Percentiles rank a stretch among this genome's conserved stretches.
Conservation (phyloP, 2,113 vertebrate species). For the Isurus oxyrinchus region DNA sequence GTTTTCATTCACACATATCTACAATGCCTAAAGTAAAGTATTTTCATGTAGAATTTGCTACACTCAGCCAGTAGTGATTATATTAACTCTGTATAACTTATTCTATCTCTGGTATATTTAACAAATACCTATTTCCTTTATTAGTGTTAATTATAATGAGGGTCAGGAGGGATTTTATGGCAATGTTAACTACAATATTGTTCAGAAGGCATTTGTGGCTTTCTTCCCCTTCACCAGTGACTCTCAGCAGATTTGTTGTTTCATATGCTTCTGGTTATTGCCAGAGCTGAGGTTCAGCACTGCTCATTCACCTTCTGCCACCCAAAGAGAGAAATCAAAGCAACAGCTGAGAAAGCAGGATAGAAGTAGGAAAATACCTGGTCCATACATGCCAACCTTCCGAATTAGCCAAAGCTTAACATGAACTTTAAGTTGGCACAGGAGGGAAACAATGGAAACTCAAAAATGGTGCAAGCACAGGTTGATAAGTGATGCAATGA, state of each 20-base stretch:
- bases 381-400: neutral
- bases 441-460: neutral
- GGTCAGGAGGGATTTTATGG: neutral
- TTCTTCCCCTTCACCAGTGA: neutral
- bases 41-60: neutral
- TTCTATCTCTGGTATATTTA: neutral
- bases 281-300: neutral
- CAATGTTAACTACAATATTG: neutral
- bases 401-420: neutral
- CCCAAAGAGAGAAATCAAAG: neutral
- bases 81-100: neutral
- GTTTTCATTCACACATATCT: conserved; percentile 15
- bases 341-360: neutral
- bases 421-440: neutral
- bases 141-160: neutral
- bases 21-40: neutral
- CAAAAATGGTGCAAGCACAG: neutral
- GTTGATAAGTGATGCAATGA: neutral
- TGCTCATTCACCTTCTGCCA: neutral
- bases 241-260: neutral
- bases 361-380: neutral
- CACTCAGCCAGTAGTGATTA: neutral
- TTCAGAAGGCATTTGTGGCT: neutral
- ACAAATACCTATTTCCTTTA: neutral
- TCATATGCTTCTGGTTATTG: neutral